A percentile compares a stretch with the other conserved stretches of the same genome.
These are phyloP conservation scores for Phaethon lepturus DNA, from an alignment of 2,113 vertebrate species.

Conservation along the genomic window DNA sequence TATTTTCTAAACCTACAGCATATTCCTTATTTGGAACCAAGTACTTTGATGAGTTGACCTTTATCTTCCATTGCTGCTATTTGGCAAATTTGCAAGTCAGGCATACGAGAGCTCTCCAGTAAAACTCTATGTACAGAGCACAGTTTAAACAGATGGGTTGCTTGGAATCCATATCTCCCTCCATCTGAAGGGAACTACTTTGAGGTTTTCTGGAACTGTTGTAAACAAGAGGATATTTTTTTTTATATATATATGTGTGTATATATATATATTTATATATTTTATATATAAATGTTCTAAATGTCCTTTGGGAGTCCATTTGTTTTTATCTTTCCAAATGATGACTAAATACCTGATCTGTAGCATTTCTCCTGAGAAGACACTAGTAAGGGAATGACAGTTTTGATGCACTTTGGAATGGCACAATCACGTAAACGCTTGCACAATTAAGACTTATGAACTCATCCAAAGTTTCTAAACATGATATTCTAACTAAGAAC, in stretches of 20 bases:
- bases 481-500: slow-evolving; percentile 72
- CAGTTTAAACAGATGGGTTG: slow-evolving; percentile 71
- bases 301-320: slow-evolving; percentile 79
- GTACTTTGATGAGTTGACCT: slow-evolving; percentile 22
- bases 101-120: slow-evolving; percentile 55
- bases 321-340: slow-evolving; percentile 76
- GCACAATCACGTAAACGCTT: slow-evolving; percentile 85
- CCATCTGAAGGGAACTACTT: slow-evolving; percentile 74
- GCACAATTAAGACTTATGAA: slow-evolving; percentile 91
- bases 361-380: slow-evolving; percentile 87
- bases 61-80: slow-evolving; percentile 24
- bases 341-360: slow-evolving; percentile 83
- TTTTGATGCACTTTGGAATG: slow-evolving; percentile 88
- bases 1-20: slow-evolving; percentile 26
- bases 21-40: slow-evolving; percentile 49
- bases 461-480: slow-evolving; percentile 81
- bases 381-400: slow-evolving; percentile 85
- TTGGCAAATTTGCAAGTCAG: slow-evolving; percentile 31
- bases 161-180: slow-evolving; percentile 74
- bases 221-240: slow-evolving; percentile 83
- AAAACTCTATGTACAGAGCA: slow-evolving; percentile 66
- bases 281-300: slow-evolving; percentile 70
- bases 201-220: slow-evolving; percentile 81
- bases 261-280: slow-evolving; percentile 65
- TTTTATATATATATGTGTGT: slow-evolving; percentile 13